These are phyloP conservation scores for Phymorhynchus buccinoides DNA, from an alignment of 1,140 invertebrate species.

Conservation along the genomic window DNA sequence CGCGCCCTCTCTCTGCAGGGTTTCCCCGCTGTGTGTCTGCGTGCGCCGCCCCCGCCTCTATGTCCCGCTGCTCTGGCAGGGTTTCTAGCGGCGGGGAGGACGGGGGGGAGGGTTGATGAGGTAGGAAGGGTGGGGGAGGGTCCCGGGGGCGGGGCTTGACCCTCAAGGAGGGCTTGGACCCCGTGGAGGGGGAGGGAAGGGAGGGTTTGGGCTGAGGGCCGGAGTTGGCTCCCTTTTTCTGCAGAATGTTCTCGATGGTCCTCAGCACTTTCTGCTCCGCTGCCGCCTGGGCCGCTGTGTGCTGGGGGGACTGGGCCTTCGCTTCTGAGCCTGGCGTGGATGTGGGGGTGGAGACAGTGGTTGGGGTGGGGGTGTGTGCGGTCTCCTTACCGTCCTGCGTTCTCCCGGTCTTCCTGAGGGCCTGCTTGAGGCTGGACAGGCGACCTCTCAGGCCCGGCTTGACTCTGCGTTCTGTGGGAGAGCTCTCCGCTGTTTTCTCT, in stretches of 20 bases:
- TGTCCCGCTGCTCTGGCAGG: conserved; percentile 10
- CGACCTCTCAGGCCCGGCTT: conserved; percentile 3
- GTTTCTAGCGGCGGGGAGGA: not conserved
- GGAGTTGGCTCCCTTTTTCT: conserved; percentile 17
- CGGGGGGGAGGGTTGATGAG: not conserved
- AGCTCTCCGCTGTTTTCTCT: not conserved
- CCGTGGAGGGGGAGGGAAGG: not conserved
- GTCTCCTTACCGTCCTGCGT: conserved; percentile 15
- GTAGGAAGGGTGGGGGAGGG: not conserved
- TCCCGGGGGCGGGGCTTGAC: conserved; percentile 18
- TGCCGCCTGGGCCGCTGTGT: not conserved
- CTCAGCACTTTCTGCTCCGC: conserved; percentile 29
- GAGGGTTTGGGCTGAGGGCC: not conserved
- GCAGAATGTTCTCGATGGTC: conserved; percentile 33
- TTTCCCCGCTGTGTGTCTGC: not conserved
- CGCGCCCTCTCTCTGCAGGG: too few relatives aligned
- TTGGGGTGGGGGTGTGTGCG: not conserved
- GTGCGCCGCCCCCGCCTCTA: not conserved
- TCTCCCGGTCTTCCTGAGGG: conserved; percentile 32
- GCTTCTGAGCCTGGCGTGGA: not conserved
- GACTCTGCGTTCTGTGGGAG: not conserved
- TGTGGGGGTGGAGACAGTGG: not conserved
- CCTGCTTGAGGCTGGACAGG: conserved; percentile 30
- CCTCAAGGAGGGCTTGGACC: conserved; percentile 18
- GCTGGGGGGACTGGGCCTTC: not conserved